A percentile compares a stretch with the other conserved stretches of the same genome.
phyloP scores from a whole-genome alignment of 2,888 invertebrate species.

The Pristionchus maxplancki region DNA sequence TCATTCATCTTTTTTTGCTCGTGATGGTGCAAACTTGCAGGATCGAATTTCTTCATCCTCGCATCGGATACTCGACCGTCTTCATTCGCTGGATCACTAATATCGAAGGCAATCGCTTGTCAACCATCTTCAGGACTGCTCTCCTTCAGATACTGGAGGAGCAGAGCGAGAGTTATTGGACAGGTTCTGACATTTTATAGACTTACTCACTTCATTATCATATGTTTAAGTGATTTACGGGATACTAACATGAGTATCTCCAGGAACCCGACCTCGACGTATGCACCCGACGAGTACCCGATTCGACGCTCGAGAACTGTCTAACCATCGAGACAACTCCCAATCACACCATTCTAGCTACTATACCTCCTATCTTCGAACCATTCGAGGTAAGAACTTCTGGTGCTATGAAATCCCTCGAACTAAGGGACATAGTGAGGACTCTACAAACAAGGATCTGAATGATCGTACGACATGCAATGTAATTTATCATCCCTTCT shows the following conservation, averaged over 20 bases:
- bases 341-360: constrained; percentile 66
- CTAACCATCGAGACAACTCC: constrained; percentile 63
- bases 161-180: constrained; percentile 51
- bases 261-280: constrained; percentile 66
- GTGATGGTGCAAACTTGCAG: constrained; percentile 52
- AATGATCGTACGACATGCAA: background rate
- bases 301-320: constrained; percentile 62
- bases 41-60: constrained; percentile 63
- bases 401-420: no score
- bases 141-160: constrained; percentile 67
- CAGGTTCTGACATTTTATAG: constrained; percentile 22
- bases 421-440: no score
- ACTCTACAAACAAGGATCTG: no score
- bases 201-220: background rate
- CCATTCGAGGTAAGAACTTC: constrained; percentile 63
- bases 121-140: constrained; percentile 67
- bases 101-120: constrained; percentile 68
- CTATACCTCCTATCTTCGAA: constrained; percentile 66
- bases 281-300: constrained; percentile 63
- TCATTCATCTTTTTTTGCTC: background rate
- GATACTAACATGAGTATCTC: background rate
- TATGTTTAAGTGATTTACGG: background rate
- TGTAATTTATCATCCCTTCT: background rate
- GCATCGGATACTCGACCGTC: constrained; percentile 65
- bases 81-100: constrained; percentile 61